phyloP scores from a whole-genome alignment of 2,888 invertebrate species.

The Agrochola lychnidis region DNA sequence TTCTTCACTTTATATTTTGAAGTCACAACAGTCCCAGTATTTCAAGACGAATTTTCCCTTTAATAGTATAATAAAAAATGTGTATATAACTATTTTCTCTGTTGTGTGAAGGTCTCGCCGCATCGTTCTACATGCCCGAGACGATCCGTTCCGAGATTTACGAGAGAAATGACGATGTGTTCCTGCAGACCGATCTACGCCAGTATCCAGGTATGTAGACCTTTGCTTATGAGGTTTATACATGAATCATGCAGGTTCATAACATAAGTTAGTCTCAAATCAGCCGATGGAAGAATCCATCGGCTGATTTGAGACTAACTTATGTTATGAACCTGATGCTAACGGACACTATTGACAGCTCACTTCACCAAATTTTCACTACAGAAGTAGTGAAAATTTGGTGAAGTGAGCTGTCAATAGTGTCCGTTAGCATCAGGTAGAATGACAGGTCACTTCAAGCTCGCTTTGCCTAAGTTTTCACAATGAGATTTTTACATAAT shows the following conservation, averaged over 20 bases:
- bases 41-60: background rate
- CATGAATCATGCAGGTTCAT: background rate
- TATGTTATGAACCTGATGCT: no score
- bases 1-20: background rate
- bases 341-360: background rate
- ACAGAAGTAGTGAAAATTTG: no score
- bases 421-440: no score
- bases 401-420: background rate
- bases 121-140: conserved; percentile 96
- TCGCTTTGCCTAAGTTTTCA: background rate
- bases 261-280: background rate
- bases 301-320: no score
- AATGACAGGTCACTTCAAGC: background rate
- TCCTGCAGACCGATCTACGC: conserved; percentile 93
- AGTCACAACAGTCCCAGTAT: background rate
- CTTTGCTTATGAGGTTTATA: background rate
- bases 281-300: no score
- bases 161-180: conserved; percentile 93
- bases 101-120: conserved; percentile 82
- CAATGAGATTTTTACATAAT: no score
- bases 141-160: conserved; percentile 95
- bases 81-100: conserved; percentile 15
- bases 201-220: conserved; percentile 77
- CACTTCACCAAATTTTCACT: background rate
- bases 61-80: no score